phyloP scores from a whole-genome alignment of 2,888 invertebrate genomes.

The Nephrocerus scutellatus region DNA sequence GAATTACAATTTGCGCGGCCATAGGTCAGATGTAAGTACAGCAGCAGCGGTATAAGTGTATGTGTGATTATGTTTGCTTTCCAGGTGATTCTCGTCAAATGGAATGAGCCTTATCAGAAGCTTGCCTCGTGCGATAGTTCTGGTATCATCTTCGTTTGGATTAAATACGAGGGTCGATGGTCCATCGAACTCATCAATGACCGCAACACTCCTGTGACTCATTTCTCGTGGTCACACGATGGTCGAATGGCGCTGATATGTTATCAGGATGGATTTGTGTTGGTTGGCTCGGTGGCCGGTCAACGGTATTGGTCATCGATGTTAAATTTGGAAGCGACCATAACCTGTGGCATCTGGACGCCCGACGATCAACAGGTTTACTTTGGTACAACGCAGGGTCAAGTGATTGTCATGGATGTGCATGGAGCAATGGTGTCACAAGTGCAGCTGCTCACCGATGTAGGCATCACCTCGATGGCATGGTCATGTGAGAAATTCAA shows the following conservation, averaged over 20 bases:
- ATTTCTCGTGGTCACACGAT: slow-evolving; percentile 98
- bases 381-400: slow-evolving; percentile 90
- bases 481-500: slow-evolving; percentile 98
- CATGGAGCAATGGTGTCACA: slow-evolving; percentile 93
- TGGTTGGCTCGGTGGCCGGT: slow-evolving; percentile 95
- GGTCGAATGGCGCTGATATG: slow-evolving; percentile 97
- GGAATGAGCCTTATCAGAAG: slow-evolving; percentile 98
- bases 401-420: slow-evolving; percentile 94
- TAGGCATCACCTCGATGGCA: slow-evolving; percentile 84
- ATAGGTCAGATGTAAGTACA: slow-evolving; percentile 88
- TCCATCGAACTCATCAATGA: slow-evolving; percentile 98
- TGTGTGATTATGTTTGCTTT: not conserved
- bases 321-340: slow-evolving; percentile 87
- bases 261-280: slow-evolving; percentile 96
- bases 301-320: slow-evolving; percentile 98
- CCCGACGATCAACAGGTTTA: slow-evolving; percentile 96
- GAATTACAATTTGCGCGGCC: slow-evolving; percentile 95
- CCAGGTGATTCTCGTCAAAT: slow-evolving; percentile 88
- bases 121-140: slow-evolving; percentile 95
- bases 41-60: too few species aligned
- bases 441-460: slow-evolving; percentile 77
- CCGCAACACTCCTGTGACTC: slow-evolving; percentile 91
- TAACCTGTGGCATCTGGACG: slow-evolving; percentile 96
- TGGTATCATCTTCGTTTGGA: slow-evolving; percentile 99
- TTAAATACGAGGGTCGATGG: slow-evolving; percentile 98